Base-by-base conservation (phyloP, 2,113 vertebrate species). In the Helogale parvula region DNA sequence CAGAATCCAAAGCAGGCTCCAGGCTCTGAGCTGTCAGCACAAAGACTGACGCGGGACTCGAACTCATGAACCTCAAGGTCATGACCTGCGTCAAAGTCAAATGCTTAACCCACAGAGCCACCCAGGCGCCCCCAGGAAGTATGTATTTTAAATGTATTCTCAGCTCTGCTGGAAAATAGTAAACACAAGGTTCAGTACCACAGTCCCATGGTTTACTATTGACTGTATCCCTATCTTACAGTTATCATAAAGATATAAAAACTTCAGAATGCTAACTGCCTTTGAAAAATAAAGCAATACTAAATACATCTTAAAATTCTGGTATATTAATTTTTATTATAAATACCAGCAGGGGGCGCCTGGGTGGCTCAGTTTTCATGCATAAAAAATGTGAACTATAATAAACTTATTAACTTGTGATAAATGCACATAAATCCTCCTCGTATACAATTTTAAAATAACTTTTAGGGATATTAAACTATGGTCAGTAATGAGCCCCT, bases 221-320 rank as follows among this genome's bases (percentile, higher is more conserved):
- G 6, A 80, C 3, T 82, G 5, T 45, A 57, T 54, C 8, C 13
- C 6, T 77, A 81, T 88, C 94, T 93, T 81, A 80, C 69, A 60
- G 6, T 77, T 13, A 76, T 88, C 52, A 35, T 27, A 72, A 95
- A 88, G 29, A 15, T 16, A 41, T 25, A 81, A 85, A 90, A 91
- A 84, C 7, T 71, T 65, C 65, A 96, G 41, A 93, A 93, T 85
- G 80, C 27, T 52, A 96, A 72, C 23, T 60, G 13, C 1, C 80
- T 83, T 76, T 95, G 77, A 96, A 95, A 97, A 92, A 71, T 17
- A 79, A 89, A 90, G 13, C 17, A 96, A 68, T 60, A 7, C 15
- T 93, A 89, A 93, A 82, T 11, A 69, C 3, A 76, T 81, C 74
- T 63, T 45, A 71, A 96, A 93, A 76, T 76, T 74, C 45, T 72